These are phyloP conservation scores for Buphagus erythrorhynchus DNA, from an alignment of 2,797 vertebrate species.

Conservation along the genomic window DNA sequence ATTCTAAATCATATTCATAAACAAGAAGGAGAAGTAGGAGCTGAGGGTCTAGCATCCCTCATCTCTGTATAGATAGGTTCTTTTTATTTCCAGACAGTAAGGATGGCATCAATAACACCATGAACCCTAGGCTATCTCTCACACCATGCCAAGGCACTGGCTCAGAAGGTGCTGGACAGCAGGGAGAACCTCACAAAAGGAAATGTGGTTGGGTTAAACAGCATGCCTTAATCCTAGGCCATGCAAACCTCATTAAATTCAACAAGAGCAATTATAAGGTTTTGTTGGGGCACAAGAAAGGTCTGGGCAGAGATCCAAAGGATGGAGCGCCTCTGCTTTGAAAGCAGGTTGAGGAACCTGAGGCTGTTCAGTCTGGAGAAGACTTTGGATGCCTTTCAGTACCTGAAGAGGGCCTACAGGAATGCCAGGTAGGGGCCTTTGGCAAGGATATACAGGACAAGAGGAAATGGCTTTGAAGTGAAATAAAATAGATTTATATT, in stretches of 20 bases:
- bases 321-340: not conserved
- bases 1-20: not conserved
- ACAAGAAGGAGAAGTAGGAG: not conserved
- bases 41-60: fast-evolving
- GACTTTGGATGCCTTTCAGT: not conserved
- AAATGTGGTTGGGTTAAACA: not conserved
- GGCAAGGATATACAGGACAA: not conserved
- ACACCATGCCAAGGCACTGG: not conserved
- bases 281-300: not conserved
- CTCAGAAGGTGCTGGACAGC: not conserved
- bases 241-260: not conserved
- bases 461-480: not conserved
- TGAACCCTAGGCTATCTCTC: not conserved
- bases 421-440: not conserved
- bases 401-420: not conserved
- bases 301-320: not conserved
- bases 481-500: not conserved
- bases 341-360: not conserved
- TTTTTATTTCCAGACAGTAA: not conserved
- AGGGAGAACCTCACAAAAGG: not conserved
- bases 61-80: not conserved
- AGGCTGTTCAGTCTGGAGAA: not conserved
- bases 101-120: not conserved
- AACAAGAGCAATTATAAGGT: not conserved
- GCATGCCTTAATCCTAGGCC: not conserved